Percentiles rank a stretch among this genome's conserved stretches.
Conservation (phyloP, 2,113 vertebrate species). For the Phylloscopus whistleri region DNA sequence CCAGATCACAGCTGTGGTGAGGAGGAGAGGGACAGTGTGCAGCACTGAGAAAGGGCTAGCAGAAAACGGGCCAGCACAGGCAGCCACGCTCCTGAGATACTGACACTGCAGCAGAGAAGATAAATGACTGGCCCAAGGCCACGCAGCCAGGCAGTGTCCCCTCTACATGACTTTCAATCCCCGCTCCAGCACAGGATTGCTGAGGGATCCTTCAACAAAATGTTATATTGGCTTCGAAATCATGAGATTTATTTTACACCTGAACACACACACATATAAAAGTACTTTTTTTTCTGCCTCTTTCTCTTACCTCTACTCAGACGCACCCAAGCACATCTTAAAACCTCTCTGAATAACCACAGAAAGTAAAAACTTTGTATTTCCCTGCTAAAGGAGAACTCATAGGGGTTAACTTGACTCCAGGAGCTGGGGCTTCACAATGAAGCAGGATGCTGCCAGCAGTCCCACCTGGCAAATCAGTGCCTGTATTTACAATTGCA, state of each 20-base stretch:
- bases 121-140: neutral
- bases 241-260: neutral
- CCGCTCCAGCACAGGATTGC: neutral
- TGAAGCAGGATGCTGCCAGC: neutral
- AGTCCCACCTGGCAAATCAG: neutral
- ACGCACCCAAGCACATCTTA: neutral
- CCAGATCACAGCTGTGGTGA: neutral
- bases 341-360: neutral
- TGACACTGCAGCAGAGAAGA: neutral
- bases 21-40: neutral
- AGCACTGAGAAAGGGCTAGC: neutral
- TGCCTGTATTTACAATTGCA: neutral
- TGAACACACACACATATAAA: neutral
- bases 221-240: neutral
- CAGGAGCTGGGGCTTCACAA: neutral
- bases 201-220: neutral
- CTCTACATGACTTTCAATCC: slow-evolving; percentile 3
- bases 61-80: neutral
- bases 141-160: neutral
- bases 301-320: neutral
- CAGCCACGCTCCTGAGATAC: neutral
- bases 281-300: neutral
- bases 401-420: neutral
- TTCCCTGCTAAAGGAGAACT: neutral
- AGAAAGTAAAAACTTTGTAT: neutral